Evolutionary conservation across 1,140 invertebrate species (phyloP).

Genomic region (Pseudomyrmex dendroicus): DNA sequence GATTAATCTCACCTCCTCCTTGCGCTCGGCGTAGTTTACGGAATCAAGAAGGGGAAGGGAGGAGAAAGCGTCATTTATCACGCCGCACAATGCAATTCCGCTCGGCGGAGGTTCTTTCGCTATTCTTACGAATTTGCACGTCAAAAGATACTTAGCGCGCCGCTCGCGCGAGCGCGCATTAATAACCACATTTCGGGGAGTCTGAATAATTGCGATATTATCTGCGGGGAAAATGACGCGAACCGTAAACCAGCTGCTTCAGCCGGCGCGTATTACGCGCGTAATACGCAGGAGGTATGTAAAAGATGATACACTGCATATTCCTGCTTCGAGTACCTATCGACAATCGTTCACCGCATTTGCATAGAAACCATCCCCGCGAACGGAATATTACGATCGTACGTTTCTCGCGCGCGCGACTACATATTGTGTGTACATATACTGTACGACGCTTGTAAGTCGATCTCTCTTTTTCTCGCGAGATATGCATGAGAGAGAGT

Average conservation of each 20-base stretch:
- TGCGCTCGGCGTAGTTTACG: conserved; percentile 49
- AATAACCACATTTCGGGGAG: conserved; percentile 64
- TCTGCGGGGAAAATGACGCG: conserved; percentile 47
- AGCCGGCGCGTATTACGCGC: not conserved
- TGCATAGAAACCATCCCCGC: conserved; percentile 71
- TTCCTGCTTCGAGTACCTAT: conserved; percentile 61
- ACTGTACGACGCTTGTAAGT: conserved; percentile 3
- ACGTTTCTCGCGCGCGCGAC: conserved; percentile 61
- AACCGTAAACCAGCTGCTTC: conserved; percentile 59
- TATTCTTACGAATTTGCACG: conserved; percentile 50
- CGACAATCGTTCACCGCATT: conserved; percentile 68
- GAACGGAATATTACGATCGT: conserved; percentile 68
- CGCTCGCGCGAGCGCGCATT: conserved; percentile 41
- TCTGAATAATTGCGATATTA: conserved; percentile 53
- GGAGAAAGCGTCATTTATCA: conserved; percentile 49
- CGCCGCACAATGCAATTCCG: conserved; percentile 38
- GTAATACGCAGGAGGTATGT: conserved; percentile 22
- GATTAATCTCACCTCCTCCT: conserved; percentile 49
- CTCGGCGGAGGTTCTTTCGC: conserved; percentile 27
- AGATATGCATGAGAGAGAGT: not conserved
- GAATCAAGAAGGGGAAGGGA: not conserved
- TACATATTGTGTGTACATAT: conserved; percentile 18
- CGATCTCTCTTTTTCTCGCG: not conserved
- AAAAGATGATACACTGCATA: conserved; percentile 67
- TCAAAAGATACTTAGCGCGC: conserved; percentile 44